Percentiles rank a stretch among this genome's conserved stretches.
Evolutionary conservation across 2,888 invertebrate species (phyloP).

Genomic region (Scaptomyza parva): DNA sequence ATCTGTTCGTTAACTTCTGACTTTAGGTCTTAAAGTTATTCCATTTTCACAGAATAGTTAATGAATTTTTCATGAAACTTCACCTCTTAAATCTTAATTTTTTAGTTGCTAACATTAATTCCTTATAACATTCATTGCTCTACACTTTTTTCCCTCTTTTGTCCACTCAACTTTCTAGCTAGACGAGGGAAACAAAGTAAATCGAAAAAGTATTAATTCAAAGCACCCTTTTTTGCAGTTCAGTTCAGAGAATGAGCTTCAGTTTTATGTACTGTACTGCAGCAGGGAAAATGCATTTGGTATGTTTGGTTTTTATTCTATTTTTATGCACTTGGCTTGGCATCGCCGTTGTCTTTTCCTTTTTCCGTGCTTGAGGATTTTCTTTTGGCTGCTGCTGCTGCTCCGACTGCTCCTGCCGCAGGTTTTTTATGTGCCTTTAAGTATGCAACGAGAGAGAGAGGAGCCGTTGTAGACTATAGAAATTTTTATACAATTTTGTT

Average conservation of each 20-base stretch:
- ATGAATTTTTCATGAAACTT: not conserved
- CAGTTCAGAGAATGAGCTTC: not conserved
- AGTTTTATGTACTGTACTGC: conserved; percentile 24
- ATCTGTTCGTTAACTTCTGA: no score
- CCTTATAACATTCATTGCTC: not conserved
- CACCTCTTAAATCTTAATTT: not conserved
- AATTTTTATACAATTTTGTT: conserved; percentile 81
- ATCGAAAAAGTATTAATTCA: conserved; percentile 68
- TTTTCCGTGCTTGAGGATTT: conserved; percentile 54
- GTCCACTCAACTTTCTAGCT: conserved; percentile 16
- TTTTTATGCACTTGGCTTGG: conserved; percentile 58
- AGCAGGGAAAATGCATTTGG: conserved; percentile 53
- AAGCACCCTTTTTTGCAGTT: conserved; percentile 49
- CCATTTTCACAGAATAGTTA: no score
- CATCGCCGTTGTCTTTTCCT: conserved; percentile 58
- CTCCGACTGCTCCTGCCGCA: no score
- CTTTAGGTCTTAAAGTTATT: no score
- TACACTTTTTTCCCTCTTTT: not conserved
- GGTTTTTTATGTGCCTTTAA: conserved; percentile 50
- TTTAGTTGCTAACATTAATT: conserved; percentile 9
- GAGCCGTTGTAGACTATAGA: conserved; percentile 62
- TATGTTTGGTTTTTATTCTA: conserved; percentile 25
- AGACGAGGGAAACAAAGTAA: conserved; percentile 46
- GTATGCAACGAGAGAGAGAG: conserved; percentile 63
- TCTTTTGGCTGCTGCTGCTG: conserved; percentile 29